Conservation (phyloP, 2,888 invertebrate genomes). For the Linnaemya vulpina region DNA sequence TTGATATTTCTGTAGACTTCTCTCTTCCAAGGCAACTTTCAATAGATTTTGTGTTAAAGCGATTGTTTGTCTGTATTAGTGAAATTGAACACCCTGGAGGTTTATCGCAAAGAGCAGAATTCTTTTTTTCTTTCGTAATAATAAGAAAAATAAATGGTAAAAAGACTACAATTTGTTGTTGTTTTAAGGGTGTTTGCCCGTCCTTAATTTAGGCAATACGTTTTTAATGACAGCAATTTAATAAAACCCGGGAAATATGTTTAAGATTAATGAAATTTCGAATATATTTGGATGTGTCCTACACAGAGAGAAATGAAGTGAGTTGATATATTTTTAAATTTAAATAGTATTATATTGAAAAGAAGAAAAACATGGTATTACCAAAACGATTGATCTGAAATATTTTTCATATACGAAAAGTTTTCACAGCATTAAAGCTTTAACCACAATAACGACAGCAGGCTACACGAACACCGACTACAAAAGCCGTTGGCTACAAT, state of each 20-base stretch:
- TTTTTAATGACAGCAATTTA: background rate
- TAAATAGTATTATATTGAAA: too few relatives aligned
- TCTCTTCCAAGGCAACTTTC: background rate
- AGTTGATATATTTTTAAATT: too few relatives aligned
- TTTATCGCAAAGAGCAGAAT: constrained; percentile 48
- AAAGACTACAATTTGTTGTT: constrained; percentile 1
- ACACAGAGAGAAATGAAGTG: too few relatives aligned
- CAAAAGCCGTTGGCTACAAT: too few relatives aligned
- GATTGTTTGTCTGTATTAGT: background rate
- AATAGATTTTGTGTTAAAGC: constrained; percentile 8
- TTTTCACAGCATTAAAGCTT: too few relatives aligned
- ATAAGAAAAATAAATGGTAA: constrained; percentile 13
- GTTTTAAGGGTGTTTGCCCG: background rate
- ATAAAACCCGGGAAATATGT: constrained; percentile 17
- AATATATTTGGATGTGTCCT: background rate
- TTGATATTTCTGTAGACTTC: constrained; percentile 13
- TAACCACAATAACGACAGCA: too few relatives aligned
- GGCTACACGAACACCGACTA: too few relatives aligned
- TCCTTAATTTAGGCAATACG: constrained; percentile 31
- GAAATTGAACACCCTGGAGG: constrained; percentile 31
- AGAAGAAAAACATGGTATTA: background rate
- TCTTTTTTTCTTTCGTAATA: constrained; percentile 55
- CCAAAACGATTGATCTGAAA: too few relatives aligned
- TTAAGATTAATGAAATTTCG: background rate
- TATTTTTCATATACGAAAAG: too few relatives aligned